Base-by-base conservation (phyloP, 2,113 vertebrate species). In the Alligator mississippiensis region DNA sequence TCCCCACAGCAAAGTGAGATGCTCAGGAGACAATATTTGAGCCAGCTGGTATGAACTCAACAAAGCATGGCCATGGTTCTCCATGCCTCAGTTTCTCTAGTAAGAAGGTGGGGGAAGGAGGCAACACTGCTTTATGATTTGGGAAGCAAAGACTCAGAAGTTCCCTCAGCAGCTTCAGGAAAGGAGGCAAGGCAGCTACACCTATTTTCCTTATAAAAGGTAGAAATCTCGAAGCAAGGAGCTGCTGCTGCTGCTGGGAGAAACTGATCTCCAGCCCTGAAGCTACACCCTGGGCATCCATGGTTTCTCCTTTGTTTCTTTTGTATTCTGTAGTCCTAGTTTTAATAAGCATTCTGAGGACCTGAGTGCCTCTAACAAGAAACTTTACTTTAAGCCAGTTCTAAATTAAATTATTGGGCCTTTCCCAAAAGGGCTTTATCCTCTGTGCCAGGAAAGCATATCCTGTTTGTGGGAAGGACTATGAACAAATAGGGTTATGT, bases 221-320 rank as follows among this genome's bases (percentile, higher is more conserved):
- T 47, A n/a, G 28, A 15, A 68, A 17, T 68, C 66, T 4, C 27
- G 0, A 5, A 5, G 19, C 63, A 28, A 0, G 0, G 21, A 1
- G 1, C 47, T 27, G 81, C n/a, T 47, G 90, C 80, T 16, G 24
- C 77, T n/a, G 77, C 28, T 1, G 1, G 64, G 64, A 18, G 19
- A 24, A 83, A 64, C 82, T 91, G 80, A 22, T 84, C 58, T 55
- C 76, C 1, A 0, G 5, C 80, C 91, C 89, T 21, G 58, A 0
- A 1, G 63, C 64, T 0, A 0, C 0, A 17, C n/a, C 77, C 74
- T 28, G 4, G 54, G n/a, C 21, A 19, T 0, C 6, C 59, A 30
- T 1, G 0, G 59, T 16, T 82, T 59, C 62, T 47, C 47, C 47
- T 47, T 47, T 4, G 3, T 61, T 47, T 1, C 0, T 77, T 80